These are phyloP conservation scores for Rhadinocentrus ornatus DNA, from an alignment of 2,797 vertebrate species.

Conservation along the genomic window DNA sequence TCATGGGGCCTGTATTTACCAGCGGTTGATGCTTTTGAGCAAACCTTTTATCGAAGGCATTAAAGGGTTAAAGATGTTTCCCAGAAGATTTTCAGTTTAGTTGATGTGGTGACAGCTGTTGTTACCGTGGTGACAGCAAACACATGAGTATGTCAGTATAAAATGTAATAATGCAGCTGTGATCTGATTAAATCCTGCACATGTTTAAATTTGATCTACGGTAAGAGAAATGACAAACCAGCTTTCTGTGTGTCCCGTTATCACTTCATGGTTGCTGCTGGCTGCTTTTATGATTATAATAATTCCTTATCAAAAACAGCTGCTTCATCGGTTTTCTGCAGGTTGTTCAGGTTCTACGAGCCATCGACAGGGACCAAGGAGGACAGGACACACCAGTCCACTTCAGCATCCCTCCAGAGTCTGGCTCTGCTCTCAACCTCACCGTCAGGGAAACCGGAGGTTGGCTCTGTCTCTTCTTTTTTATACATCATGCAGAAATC, in stretches of 20 bases:
- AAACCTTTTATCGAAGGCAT: too few species aligned
- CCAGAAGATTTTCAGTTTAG: too few species aligned
- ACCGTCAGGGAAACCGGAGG: conserved; percentile 86
- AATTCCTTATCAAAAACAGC: too few species aligned
- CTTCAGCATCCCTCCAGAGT: conserved; percentile 85
- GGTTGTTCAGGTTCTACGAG: conserved; percentile 88
- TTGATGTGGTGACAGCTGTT: too few species aligned
- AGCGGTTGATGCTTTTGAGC: too few species aligned
- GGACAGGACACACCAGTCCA: conserved; percentile 81
- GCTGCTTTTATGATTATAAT: conserved; percentile 2
- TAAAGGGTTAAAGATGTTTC: too few species aligned
- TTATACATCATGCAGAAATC: neutral
- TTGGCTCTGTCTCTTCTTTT: conserved; percentile 46
- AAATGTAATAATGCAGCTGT: neutral
- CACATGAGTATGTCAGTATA: too few species aligned
- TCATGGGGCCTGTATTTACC: too few species aligned
- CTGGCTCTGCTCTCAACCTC: conserved; percentile 84
- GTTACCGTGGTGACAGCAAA: too few species aligned
- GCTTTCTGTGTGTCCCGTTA: neutral
- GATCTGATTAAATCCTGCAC: conserved; percentile 8
- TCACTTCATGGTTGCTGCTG: conserved; percentile 8
- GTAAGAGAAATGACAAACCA: neutral
- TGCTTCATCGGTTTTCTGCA: conserved; percentile 50
- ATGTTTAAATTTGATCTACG: conserved; percentile 1
- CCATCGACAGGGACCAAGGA: conserved; percentile 86